Base-by-base conservation (phyloP, 2,797 vertebrate genomes). In the Oryzias dopingdopingensis region DNA sequence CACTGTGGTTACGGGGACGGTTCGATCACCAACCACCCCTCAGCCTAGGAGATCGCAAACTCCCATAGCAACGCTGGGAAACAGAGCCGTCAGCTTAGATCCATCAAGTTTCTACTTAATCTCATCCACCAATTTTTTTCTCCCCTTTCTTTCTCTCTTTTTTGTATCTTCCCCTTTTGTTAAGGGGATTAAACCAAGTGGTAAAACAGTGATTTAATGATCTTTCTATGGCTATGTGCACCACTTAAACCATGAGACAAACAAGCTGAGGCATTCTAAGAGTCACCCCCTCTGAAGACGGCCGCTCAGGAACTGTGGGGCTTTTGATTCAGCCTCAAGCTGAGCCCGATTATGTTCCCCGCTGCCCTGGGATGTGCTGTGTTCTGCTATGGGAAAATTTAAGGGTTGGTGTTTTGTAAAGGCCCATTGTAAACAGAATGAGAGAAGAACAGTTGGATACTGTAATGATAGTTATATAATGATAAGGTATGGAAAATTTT, bases 181-280 rank as follows among this genome's bases (percentile, higher is more conserved):
- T 83, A 74, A 41, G 60, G 81, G 88, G 90, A 92, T 92, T 92
- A 92, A 91, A 83, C 76, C 71, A 88, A 91, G 89, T 92, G 89
- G 91, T 92, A 91, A 92, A 92, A 92, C 87, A 90, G 91, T 91
- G 90, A 91, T 93, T 92, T 92, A 91, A 91, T 92, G 90, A 92
- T 92, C 89, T 91, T 90, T 91, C 88, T 88, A 89, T 91, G 87
- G 88, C 86, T 86, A 88, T 88, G 79, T 85, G 88, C 86, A 75
- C 84, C 81, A 89, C 87, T 91, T 90, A 89, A 88, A 90, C 84
- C 84, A 88, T 81, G 84, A 83, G 85, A 88, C 86, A 90, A 91
- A 91, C 88, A 89, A 84, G 82, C 76, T 48, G 72, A 87, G 80
- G 82, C 84, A 83, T 82, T 87, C 70, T 76, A 81, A 85, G 88